Evolutionary conservation across 1,140 invertebrate genomes (phyloP), one percentile per base, ranked within the genome.

Genomic region (Danaus plexippus): DNA sequence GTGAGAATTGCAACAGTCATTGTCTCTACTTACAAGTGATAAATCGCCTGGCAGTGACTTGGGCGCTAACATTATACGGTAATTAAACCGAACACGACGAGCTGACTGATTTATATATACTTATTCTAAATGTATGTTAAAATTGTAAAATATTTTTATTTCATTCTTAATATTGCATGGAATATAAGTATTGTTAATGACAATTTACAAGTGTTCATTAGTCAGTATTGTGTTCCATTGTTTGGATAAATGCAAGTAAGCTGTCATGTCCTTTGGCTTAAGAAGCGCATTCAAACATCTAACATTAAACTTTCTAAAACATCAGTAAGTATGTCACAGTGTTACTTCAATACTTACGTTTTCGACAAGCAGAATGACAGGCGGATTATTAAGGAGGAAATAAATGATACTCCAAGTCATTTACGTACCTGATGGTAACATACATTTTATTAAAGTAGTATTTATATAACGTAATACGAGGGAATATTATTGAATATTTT

Each of bases 1-100:
- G 73, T 78, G 73, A 79, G 67, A 78, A 77, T 66, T 46, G 57
- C 65, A 68, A 67, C 61, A 60, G 66, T 72, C 52, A 61, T 53
- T n/a, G 11, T 18, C 22, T 32, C 22, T 32, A 32, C 22, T 32
- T 32, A 32, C 22, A 68, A 65, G 67, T 71, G 68, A 71, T 71
- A 73, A 70, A 73, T 67, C 69, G 64, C 75, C 75, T 22, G 18
- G 18, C 18, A 22, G 18, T 22, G 18, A 22, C 18, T 22, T 70
- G 60, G 56, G 18, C 18, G 18, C 18, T 22, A 22, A 22, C 18
- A 22, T 22, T 22, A 22, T 22, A 22, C 18, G 18, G 18, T 22
- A 22, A 22, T 22, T 22, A 22, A 22, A 22, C 18, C 18, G 18
- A 22, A 22, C 18, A 22, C 18, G 18, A 22, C 18, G 18, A 22